phyloP scores from a whole-genome alignment of 2,113 vertebrate genomes.

The Mormoops blainvillei region DNA sequence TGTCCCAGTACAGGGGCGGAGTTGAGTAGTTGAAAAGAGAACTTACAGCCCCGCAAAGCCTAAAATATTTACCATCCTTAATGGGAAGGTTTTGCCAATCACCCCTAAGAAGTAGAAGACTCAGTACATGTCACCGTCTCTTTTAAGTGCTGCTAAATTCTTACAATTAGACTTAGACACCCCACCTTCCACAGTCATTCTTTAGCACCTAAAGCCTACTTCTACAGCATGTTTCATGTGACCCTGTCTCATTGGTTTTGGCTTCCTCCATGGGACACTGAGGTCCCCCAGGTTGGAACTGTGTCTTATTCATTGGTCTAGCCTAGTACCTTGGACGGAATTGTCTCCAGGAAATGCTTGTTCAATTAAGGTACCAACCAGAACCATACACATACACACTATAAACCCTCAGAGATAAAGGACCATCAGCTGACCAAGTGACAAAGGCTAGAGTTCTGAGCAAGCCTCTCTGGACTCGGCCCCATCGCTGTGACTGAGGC shows the following conservation, averaged over 20 bases:
- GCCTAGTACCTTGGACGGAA: background rate
- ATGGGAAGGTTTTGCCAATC: background rate
- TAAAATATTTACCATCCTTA: background rate
- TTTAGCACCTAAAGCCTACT: background rate
- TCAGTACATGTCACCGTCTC: background rate
- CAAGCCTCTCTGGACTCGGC: background rate
- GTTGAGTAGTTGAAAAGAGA: background rate
- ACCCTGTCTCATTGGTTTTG: background rate
- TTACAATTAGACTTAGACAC: background rate
- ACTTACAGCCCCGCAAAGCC: background rate
- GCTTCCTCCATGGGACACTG: background rate
- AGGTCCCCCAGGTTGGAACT: background rate
- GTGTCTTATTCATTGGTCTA: background rate
- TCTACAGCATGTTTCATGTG: fast-evolving
- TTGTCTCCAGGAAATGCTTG: background rate
- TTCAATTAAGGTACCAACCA: background rate
- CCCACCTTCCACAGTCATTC: fast-evolving
- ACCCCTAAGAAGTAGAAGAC: background rate
- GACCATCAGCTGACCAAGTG: background rate
- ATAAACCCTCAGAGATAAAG: background rate
- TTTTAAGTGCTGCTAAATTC: background rate
- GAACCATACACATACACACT: background rate
- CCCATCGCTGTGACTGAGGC: fast-evolving
- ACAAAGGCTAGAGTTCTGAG: background rate
- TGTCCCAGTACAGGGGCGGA: background rate